Base-by-base conservation (phyloP, 2,888 invertebrate genomes). In the Meteorus colon region DNA sequence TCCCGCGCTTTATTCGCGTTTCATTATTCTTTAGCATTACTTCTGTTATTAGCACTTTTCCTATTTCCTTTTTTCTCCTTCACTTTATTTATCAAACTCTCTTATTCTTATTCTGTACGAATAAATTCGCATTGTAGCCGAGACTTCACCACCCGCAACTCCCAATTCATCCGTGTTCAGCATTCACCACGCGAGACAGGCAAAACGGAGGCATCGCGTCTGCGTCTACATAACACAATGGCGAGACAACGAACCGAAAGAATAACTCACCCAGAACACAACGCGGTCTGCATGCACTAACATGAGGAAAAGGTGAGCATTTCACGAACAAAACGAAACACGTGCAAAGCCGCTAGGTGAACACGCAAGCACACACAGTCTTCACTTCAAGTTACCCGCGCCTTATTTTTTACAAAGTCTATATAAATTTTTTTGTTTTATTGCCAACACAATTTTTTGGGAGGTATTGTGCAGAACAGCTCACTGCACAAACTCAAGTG, bases 211-310 rank as follows among this genome's bases (percentile, higher is more conserved):
- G 81, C 82, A 82, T 82, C 82, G 48, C 55, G 81, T 82, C 81
- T 82, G 81, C 82, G 82, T 83, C 83, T 83, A 82, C 81, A 80
- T 85, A 85, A 84, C 86, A 86, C 86, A 86, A 86, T 86, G 85
- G 84, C 82, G 85, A 86, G 86, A 86, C 86, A 86, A 86, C 86
- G 86, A 86, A 86, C 85, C 85, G 86, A 86, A 86, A 86, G 84
- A 86, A 86, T 85, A 86, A 86, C 85, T 85, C 85, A 86, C 81
- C 85, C 86, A 84, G 84, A 86, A 85, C 79, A 81, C 83, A 84
- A 83, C 85, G 84, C 83, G 81, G 79, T 74, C 84, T 82, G 85
- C 83, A 85, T 86, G 82, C 82, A 78, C 77, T 83, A 83, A 81
- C 82, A 81, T 66, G 24, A 48, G 72, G n/a, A 19, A 45, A 45